Evolutionary conservation across 2,797 vertebrate species (phyloP).

Genomic region (Peromyscus aztecus): DNA sequence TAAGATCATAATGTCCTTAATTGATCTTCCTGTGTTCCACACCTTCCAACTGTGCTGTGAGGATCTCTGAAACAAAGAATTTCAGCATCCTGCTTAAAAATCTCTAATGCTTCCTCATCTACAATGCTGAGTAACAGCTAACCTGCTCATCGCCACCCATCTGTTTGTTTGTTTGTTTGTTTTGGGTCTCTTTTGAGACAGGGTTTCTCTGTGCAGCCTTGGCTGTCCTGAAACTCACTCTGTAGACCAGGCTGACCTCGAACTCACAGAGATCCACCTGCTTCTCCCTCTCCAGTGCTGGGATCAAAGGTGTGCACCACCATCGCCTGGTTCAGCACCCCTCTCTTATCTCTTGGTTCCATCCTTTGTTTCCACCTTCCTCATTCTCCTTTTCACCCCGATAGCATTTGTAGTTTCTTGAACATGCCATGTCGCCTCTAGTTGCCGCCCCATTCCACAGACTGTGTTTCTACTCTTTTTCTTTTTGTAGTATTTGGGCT

Average conservation of each 20-base stretch:
- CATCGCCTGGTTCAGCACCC: not conserved
- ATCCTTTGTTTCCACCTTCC: not conserved
- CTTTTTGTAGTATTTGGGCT: not conserved
- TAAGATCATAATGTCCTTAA: not conserved
- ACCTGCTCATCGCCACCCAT: not conserved
- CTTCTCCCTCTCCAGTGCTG: not conserved
- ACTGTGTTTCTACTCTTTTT: not conserved
- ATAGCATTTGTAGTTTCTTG: too few relatives aligned
- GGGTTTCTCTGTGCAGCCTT: not conserved
- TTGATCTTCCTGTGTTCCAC: not conserved
- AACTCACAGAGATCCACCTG: not conserved
- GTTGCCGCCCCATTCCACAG: not conserved
- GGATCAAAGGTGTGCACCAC: not conserved
- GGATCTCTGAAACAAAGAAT: not conserved
- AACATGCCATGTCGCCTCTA: not conserved
- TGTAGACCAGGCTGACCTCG: not conserved
- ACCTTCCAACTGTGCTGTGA: not conserved
- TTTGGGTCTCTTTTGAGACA: not conserved
- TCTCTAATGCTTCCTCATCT: not conserved
- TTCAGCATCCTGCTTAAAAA: not conserved
- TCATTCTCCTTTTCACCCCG: not conserved
- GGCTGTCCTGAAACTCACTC: not conserved
- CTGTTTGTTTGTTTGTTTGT: not conserved
- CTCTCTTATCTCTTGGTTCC: not conserved
- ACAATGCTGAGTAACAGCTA: not conserved